These are phyloP conservation scores for Cinclus cinclus DNA, from an alignment of 2,113 vertebrate species.

Conservation along the genomic window DNA sequence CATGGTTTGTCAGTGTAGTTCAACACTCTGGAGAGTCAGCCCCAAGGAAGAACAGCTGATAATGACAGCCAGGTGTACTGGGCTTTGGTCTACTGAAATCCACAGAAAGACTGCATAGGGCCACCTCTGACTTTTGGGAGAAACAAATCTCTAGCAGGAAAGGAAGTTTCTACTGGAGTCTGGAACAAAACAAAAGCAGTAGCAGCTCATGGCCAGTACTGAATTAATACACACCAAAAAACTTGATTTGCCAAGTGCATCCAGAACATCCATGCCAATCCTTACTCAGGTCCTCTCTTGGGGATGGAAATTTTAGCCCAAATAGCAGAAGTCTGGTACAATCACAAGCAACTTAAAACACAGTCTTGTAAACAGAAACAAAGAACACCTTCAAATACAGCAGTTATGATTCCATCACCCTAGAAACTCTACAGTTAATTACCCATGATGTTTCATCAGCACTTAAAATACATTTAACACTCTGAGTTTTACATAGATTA, in stretches of 20 bases:
- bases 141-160: background rate
- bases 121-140: background rate
- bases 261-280: background rate
- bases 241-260: background rate
- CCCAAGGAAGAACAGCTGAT: background rate
- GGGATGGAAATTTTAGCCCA: background rate
- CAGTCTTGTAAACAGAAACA: background rate
- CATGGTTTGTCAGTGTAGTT: background rate
- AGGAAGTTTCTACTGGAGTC: background rate
- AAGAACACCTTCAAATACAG: background rate
- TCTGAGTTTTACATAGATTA: background rate
- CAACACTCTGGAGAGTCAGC: background rate
- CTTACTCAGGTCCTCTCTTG: background rate
- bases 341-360: background rate
- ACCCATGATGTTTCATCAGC: background rate
- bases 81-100: background rate
- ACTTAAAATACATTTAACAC: background rate
- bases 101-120: background rate
- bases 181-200: background rate
- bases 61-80: too few species aligned
- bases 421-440: background rate
- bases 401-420: background rate
- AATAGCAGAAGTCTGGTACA: background rate
- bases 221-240: background rate
- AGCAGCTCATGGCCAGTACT: background rate